phyloP scores from a whole-genome alignment of 1,140 invertebrate species.

The Diploscapter pachys region DNA sequence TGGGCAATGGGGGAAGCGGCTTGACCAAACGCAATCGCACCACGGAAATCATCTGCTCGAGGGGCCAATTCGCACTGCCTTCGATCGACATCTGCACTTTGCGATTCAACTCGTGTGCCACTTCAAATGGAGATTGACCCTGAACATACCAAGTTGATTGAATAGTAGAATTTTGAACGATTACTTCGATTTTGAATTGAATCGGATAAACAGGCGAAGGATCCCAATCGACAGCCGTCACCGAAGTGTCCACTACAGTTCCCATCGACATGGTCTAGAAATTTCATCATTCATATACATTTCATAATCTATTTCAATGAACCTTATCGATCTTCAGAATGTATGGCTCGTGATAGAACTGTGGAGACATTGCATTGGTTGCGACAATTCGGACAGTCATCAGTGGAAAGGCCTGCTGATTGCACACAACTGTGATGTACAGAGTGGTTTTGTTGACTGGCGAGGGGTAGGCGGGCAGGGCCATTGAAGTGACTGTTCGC shows the following conservation, averaged over 20 bases:
- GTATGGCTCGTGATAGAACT: slow-evolving; percentile 48
- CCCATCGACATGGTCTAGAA: slow-evolving; percentile 32
- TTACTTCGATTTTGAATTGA: slow-evolving; percentile 39
- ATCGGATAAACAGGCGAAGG: slow-evolving; percentile 39
- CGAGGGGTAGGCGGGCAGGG: slow-evolving; percentile 50
- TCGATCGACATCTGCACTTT: not conserved
- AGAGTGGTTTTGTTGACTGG: slow-evolving; percentile 51
- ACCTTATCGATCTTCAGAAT: slow-evolving; percentile 45
- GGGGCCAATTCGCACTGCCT: not conserved
- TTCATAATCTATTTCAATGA: slow-evolving; percentile 1
- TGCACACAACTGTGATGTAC: slow-evolving; percentile 54
- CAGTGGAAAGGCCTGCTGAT: slow-evolving; percentile 47
- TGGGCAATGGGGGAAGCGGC: too few relatives aligned
- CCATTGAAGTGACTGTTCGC: slow-evolving; percentile 30
- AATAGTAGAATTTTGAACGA: not conserved
- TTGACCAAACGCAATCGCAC: too few relatives aligned
- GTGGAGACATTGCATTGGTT: slow-evolving; percentile 40
- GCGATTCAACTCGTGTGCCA: not conserved
- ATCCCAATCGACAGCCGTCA: slow-evolving; percentile 47
- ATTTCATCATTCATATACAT: not conserved
- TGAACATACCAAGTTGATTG: not conserved
- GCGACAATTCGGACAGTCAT: slow-evolving; percentile 49
- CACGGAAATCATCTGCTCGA: too few relatives aligned
- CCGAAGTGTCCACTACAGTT: slow-evolving; percentile 40
- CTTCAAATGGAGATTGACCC: not conserved